phyloP scores from a whole-genome alignment of 2,113 vertebrate genomes.

The Nettapus auritus region DNA sequence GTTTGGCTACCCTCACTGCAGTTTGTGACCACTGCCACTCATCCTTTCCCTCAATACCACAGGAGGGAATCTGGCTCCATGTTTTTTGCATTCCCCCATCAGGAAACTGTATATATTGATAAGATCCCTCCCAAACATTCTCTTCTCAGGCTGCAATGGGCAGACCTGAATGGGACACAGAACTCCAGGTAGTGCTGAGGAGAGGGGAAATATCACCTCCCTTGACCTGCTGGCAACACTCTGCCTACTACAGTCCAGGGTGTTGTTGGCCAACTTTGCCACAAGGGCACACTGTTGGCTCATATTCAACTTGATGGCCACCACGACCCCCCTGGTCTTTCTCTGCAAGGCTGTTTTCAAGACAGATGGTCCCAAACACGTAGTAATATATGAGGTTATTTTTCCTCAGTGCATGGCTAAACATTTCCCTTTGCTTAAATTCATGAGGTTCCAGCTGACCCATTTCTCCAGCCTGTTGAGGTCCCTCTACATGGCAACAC shows the following conservation, averaged over 20 bases:
- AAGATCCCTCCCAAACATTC: neutral
- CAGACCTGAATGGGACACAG: neutral
- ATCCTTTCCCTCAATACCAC: neutral
- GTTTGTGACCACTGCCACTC: neutral
- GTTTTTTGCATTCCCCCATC: neutral
- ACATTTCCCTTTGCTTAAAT: neutral
- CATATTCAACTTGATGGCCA: neutral
- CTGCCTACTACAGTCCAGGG: neutral
- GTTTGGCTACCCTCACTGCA: neutral
- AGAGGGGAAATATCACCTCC: neutral
- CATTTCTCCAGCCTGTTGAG: neutral
- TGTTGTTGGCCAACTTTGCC: neutral
- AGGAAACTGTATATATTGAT: neutral
- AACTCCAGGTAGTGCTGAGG: neutral
- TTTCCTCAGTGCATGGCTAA: neutral
- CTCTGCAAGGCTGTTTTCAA: neutral
- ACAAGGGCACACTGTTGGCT: neutral
- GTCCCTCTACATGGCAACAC: neutral
- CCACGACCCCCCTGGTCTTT: neutral
- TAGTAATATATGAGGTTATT: neutral
- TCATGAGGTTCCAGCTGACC: neutral
- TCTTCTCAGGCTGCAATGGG: too few relatives aligned
- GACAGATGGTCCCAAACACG: accelerated
- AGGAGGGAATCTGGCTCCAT: too few relatives aligned
- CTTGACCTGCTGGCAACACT: neutral